These are phyloP conservation scores for Pygocentrus nattereri DNA, from an alignment of 2,797 vertebrate species.

Conservation along the genomic window DNA sequence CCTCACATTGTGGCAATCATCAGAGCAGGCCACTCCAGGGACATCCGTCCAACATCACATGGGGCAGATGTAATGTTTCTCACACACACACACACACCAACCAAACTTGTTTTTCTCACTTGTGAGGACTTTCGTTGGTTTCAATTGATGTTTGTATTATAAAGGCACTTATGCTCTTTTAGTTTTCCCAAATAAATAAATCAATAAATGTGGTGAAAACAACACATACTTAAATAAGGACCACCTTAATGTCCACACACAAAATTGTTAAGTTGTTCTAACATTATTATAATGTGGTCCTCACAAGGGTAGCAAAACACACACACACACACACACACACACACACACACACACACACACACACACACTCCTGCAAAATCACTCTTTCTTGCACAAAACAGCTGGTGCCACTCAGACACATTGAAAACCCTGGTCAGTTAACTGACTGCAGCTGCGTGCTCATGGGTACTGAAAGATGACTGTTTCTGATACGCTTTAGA, in stretches of 20 bases:
- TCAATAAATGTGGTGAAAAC: no score
- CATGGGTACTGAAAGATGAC: conserved; percentile 38
- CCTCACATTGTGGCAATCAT: conserved; percentile 65
- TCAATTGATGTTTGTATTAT: no score
- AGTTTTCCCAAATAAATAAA: no score
- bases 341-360: conserved; percentile 8
- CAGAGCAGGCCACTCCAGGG: conserved; percentile 40
- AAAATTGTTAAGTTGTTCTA: no score
- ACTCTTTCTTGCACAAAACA: conserved; percentile 16
- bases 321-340: background rate
- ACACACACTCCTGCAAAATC: background rate
- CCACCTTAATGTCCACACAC: background rate
- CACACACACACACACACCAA: conserved; percentile 4
- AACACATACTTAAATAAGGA: background rate
- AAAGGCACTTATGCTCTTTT: no score
- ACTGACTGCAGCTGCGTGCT: conserved; percentile 33
- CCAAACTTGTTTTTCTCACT: no score
- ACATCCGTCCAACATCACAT: conserved; percentile 48
- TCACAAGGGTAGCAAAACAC: background rate
- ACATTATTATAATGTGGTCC: no score
- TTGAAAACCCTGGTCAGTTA: background rate
- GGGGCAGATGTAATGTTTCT: conserved; percentile 41
- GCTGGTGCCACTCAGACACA: conserved; percentile 13
- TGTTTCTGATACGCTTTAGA: background rate
- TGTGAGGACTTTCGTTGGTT: no score